phyloP scores from a whole-genome alignment of 2,888 invertebrate genomes.

The Euclidia mi region DNA sequence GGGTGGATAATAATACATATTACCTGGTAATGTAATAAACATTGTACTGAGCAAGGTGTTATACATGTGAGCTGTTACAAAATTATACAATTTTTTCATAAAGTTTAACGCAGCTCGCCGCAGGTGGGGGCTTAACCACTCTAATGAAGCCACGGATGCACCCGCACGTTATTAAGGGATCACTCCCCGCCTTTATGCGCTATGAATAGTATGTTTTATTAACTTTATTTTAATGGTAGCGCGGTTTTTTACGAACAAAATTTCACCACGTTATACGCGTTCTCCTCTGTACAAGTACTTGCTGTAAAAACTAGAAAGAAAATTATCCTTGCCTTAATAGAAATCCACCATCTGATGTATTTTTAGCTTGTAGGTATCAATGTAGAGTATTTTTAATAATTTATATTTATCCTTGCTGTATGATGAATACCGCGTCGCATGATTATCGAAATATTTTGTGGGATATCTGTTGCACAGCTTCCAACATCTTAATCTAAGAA shows the following conservation, averaged over 20 bases:
- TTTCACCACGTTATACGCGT: slow-evolving; percentile 4
- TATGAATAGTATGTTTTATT: slow-evolving; percentile 73
- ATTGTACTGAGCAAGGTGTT: slow-evolving; percentile 8
- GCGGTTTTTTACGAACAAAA: slow-evolving; percentile 43
- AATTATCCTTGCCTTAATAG: no score
- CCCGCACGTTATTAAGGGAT: slow-evolving; percentile 76
- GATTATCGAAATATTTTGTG: no score
- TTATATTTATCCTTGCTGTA: no score
- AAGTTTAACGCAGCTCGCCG: slow-evolving; percentile 53
- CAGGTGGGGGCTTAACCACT: slow-evolving; percentile 63
- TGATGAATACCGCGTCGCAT: no score
- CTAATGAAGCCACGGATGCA: slow-evolving; percentile 74
- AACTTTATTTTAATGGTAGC: slow-evolving; percentile 68
- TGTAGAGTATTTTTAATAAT: no score
- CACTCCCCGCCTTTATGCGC: slow-evolving; percentile 68
- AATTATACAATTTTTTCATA: slow-evolving; percentile 62
- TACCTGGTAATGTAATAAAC: neutral
- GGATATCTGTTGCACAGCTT: no score
- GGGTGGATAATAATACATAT: no score
- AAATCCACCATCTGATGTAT: no score
- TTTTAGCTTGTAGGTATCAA: no score
- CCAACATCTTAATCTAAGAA: no score
- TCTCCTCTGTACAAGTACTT: neutral
- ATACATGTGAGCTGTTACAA: slow-evolving; percentile 30
- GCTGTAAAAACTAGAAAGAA: no score